A percentile compares a stretch with the other conserved stretches of the same genome.
These are phyloP conservation scores for Adrianichthys oophorus DNA, from an alignment of 2,797 vertebrate species.

Conservation along the genomic window DNA sequence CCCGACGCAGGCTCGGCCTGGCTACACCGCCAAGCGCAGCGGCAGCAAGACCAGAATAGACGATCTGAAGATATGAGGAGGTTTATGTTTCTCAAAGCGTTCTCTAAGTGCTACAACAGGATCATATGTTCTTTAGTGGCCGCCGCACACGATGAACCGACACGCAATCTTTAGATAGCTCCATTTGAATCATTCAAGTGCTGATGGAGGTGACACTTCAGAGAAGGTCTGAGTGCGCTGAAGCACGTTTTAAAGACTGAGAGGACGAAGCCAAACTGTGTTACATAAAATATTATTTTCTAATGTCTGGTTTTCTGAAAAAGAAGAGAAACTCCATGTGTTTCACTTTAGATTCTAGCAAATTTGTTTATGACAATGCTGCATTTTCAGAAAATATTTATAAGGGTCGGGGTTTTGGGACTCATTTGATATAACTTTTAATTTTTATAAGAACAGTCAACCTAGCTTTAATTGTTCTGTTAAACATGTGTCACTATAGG, in stretches of 20 bases:
- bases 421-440: constrained; percentile 8
- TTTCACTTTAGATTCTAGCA: constrained; percentile 18
- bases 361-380: constrained; percentile 3
- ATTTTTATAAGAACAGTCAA: constrained; percentile 16
- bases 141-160: constrained; percentile 27
- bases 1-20: constrained; percentile 60
- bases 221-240: constrained; percentile 14
- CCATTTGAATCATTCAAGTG: constrained; percentile 61
- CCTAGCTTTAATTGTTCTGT: constrained; percentile 31
- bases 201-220: constrained; percentile 24
- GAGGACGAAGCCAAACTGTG: constrained; percentile 5
- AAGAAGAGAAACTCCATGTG: constrained; percentile 2
- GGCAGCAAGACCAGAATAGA: constrained; percentile 82
- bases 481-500: not conserved
- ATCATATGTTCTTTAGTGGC: constrained; percentile 40
- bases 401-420: constrained; percentile 3
- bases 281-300: constrained; percentile 7
- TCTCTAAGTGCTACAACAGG: constrained; percentile 58
- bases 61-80: constrained; percentile 80
- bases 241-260: constrained; percentile 16
- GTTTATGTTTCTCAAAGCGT: constrained; percentile 58
- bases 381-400: constrained; percentile 6
- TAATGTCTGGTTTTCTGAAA: too few species aligned
- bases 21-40: constrained; percentile 71
- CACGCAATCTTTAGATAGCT: constrained; percentile 19